These are phyloP conservation scores for Salvator merianae DNA, from an alignment of 2,113 vertebrate genomes.

Conservation along the genomic window DNA sequence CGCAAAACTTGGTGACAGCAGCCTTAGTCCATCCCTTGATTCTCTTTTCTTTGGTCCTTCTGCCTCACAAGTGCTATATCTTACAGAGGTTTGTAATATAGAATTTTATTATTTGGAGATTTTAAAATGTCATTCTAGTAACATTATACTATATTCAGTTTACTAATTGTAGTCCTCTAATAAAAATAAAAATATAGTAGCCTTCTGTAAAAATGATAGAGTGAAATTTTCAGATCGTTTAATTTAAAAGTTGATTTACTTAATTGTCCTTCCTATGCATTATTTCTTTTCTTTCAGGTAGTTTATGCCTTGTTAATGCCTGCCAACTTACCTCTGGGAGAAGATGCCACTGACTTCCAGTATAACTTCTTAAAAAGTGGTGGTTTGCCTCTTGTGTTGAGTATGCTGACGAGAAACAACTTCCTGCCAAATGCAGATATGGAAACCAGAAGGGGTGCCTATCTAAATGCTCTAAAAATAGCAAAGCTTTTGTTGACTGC, in stretches of 20 bases:
- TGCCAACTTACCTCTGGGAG: slow-evolving; percentile 94
- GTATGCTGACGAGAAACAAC: slow-evolving; percentile 99
- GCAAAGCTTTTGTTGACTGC: slow-evolving; percentile 95
- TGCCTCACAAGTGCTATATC: slow-evolving; percentile 98
- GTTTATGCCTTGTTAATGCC: slow-evolving; percentile 99
- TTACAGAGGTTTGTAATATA: slow-evolving; percentile 89
- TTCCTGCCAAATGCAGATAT: slow-evolving; percentile 98
- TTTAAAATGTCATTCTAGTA: not conserved
- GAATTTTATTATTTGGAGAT: slow-evolving; percentile 6
- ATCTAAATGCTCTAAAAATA: slow-evolving; percentile 97
- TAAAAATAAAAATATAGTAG: not conserved
- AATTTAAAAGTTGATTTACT: not conserved
- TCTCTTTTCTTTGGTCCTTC: slow-evolving; percentile 98
- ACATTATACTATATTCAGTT: not conserved
- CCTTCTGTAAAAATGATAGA: not conserved
- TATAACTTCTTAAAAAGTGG: slow-evolving; percentile 98
- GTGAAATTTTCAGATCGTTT: not conserved
- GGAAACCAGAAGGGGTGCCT: slow-evolving; percentile 96
- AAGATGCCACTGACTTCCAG: slow-evolving; percentile 97
- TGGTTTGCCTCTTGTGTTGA: slow-evolving; percentile 93
- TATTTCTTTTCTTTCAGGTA: slow-evolving; percentile 77
- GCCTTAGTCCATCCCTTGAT: slow-evolving; percentile 95
- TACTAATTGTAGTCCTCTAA: not conserved
- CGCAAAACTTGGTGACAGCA: slow-evolving; percentile 97
- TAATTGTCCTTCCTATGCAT: not conserved